These are phyloP conservation scores for Hepsetus odoe DNA, from an alignment of 2,113 vertebrate species.

Conservation along the genomic window DNA sequence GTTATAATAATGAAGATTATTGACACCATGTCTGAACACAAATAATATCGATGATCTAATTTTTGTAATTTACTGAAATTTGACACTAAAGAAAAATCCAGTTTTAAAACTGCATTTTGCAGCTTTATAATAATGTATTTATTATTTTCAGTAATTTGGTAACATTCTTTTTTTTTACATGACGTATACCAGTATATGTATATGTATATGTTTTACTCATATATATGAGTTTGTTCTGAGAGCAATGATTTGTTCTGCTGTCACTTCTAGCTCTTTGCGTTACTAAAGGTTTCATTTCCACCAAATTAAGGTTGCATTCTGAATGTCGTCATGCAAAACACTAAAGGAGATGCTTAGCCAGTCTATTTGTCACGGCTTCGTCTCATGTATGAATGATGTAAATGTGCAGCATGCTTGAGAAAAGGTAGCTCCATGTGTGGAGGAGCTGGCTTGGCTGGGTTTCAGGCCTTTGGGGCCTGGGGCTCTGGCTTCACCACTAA, in stretches of 20 bases:
- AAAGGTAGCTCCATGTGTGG: neutral
- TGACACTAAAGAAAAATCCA: too few species aligned
- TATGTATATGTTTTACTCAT: too few species aligned
- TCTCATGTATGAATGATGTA: neutral
- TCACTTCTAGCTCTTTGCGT: neutral
- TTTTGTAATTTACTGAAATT: too few species aligned
- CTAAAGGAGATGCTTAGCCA: neutral
- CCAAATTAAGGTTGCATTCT: neutral
- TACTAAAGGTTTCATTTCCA: neutral
- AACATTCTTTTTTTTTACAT: too few species aligned
- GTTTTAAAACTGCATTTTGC: too few species aligned
- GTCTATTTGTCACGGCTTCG: neutral
- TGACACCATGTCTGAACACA: too few species aligned
- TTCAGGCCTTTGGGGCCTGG: neutral
- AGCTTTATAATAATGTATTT: too few species aligned
- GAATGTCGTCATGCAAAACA: neutral
- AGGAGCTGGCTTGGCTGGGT: neutral
- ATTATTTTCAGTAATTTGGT: too few species aligned
- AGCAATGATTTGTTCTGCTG: neutral
- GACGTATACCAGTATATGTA: too few species aligned
- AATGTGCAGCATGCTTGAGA: neutral
- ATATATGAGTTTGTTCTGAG: too few species aligned
- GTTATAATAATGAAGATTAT: too few species aligned
- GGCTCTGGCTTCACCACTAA: neutral
- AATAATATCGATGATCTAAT: too few species aligned